Evolutionary conservation across 2,797 vertebrate species (phyloP), one percentile per base, ranked within the genome.

Genomic region (Liparis tanakae): DNA sequence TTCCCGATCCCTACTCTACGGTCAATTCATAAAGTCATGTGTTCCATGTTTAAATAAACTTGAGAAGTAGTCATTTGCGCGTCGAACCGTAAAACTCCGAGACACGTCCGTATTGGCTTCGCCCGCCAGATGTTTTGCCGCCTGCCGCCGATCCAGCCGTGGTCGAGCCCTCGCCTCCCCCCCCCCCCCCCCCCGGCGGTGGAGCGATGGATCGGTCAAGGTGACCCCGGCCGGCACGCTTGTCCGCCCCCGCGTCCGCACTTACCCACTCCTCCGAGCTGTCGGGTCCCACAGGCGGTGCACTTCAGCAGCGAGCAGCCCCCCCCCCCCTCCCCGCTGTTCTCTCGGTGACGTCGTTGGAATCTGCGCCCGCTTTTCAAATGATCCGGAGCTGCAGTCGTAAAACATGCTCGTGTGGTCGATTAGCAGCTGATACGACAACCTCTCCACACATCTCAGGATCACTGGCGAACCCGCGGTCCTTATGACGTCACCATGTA

Each of bases 191-290:
- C 33, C 67, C 81, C 75, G 83, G 74, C 69, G 66, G 58, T 54
- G 59, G 68, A 41, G 54, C 85, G 83, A 83, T 69, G 73, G 70
- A 87, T 81, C 14, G 81, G 72, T 90, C 72, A 88, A 85, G 85
- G 86, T 89, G 87, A 90, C 87, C 80, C 59, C 6, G 10, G 69
- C 36, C 39, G 36, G 70, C 64, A 65, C 58, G 74, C 68, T 10
- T 48, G 62, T 71, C 39, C 54, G 20, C 37, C 63, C 51, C 43
- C n/a, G n/a, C n/a, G n/a, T n/a, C 80, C 78, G 70, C 64, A 63
- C 78, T 76, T 65, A 76, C 44, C 72, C 60, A 14, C 63, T n/a
- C n/a, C n/a, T n/a, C n/a, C n/a, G n/a, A n/a, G n/a, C n/a, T n/a
- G n/a, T n/a, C n/a, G n/a, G n/a, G n/a, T n/a, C n/a, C n/a, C n/a